Evolutionary conservation across 1,140 invertebrate genomes (phyloP), one percentile per base, ranked within the genome.

Genomic region (Conopomorpha cramerella): DNA sequence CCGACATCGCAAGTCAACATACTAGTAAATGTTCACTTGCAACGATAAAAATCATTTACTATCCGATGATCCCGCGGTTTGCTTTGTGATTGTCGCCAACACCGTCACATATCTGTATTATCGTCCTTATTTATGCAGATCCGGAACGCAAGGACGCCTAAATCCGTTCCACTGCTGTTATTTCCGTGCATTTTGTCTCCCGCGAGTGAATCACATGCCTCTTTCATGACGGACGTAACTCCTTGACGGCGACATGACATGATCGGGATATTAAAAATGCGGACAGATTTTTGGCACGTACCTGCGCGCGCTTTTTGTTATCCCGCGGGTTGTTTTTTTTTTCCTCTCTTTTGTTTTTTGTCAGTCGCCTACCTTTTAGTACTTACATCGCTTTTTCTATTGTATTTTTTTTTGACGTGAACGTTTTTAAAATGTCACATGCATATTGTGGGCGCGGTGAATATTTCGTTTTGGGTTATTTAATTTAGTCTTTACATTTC

Each of bases 61-160:
- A n/a, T n/a, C n/a, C n/a, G n/a, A n/a, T n/a, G n/a, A n/a, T n/a
- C n/a, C n/a, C n/a, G n/a, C n/a, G n/a, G n/a, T n/a, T n/a, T n/a
- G 38, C 16, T 34, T 18, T 31, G 41, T 59, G 54, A 62, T 30
- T 29, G 35, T 14, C 3, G n/a, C 46, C 44, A 43, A 33, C 42
- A 48, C 38, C 18, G 39, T 34, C 41, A 27, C 26, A 49, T 47
- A 45, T 30, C 17, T 35, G 43, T 64, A 60, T 63, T 63, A 60
- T 62, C 61, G 56, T 71, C 62, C 64, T 71, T 70, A 67, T 51
- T 52, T 46, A 53, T 48, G 58, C 57, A 53, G 59, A 60, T 62
- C 53, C 56, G 51, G 49, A 45, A 55, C 55, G 48, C 67, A 76
- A 76, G 67, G 71, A 71, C 67, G 60, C 51, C 61, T 70, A 70